A percentile compares a stretch with the other conserved stretches of the same genome.
phyloP scores from a whole-genome alignment of 2,113 vertebrate species.

The Tamias sibiricus region DNA sequence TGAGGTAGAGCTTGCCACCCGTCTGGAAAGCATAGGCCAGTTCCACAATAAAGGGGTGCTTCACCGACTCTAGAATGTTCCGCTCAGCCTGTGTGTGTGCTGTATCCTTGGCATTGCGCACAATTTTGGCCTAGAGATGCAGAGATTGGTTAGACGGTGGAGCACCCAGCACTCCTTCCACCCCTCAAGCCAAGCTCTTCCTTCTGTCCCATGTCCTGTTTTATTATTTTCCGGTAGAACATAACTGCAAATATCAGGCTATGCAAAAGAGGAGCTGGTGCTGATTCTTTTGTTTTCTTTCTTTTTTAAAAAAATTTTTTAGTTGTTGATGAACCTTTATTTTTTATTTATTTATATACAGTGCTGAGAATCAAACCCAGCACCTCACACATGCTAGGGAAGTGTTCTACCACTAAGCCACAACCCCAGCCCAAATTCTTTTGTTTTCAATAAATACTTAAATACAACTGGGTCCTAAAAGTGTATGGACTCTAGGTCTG shows the following conservation, averaged over 20 bases:
- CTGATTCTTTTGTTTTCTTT: neutral
- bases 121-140: slow-evolving; percentile 91
- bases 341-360: too few relatives aligned
- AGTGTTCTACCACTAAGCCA: too few relatives aligned
- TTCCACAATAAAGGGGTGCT: slow-evolving; percentile 96
- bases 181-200: neutral
- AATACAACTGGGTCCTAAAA: neutral
- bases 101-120: slow-evolving; percentile 95
- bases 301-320: too few relatives aligned
- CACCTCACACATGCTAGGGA: too few relatives aligned
- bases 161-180: neutral
- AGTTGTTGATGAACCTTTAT: too few relatives aligned
- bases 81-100: slow-evolving; percentile 94
- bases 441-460: neutral
- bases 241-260: neutral
- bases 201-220: neutral
- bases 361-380: too few relatives aligned
- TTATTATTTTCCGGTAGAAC: neutral
- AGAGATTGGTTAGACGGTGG: neutral
- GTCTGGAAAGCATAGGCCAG: slow-evolving; percentile 97
- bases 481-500: neutral
- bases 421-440: too few relatives aligned
- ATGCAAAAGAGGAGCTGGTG: neutral
- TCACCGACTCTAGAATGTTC: slow-evolving; percentile 94
- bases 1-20: slow-evolving; percentile 97